Base-by-base conservation (phyloP, 2,797 vertebrate species). In the Chaenodraco wilsoni region DNA sequence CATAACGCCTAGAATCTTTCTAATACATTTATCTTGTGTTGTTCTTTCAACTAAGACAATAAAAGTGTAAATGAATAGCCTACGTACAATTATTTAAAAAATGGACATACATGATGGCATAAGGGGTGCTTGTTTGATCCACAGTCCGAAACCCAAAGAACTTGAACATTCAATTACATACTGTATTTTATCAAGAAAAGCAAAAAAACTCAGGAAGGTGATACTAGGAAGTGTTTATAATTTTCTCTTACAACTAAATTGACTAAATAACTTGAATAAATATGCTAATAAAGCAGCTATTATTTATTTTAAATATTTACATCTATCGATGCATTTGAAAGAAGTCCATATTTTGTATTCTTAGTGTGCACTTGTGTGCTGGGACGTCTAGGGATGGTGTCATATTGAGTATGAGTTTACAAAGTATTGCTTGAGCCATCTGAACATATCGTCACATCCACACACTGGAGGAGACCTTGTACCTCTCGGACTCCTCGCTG, bases 401-500 rank as follows among this genome's bases (percentile, higher is more conserved):
- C 17, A 33, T 48, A 27, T 27, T 27, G 4, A 27, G 27, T 60
- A 46, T 49, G 17, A 57, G 10, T 27, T 27, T 27, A 27, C 33
- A 9, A 7, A 37, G 33, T 7, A 37, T 37, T 37, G 27, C 33
- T 37, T 7, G 33, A 37, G 33, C 33, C 33, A 8, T 37, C 33
- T 37, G 33, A 37, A 37, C 33, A 37, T 37, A 37, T 37, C 21
- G 21, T 21, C 21, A 21, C 21, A 41, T 14, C 27, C 15, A 13
- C 10, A 15, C 37, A 33, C 19, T 51, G 15, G 15, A 49, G 48
- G 13, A 61, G 33, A 78, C 44, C 37, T 1, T 8, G 80, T 90
- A 99, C 97, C 96, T 96, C 63, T 97, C 95, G 2, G 96, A 97
- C 62, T 95, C 92, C 31, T 96, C 94, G 0, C 93, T 96, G 69